Percentiles rank a stretch among this genome's conserved stretches.
phyloP scores from a whole-genome alignment of 2,113 vertebrate genomes.

The Tretioscincus oriximinensis region DNA sequence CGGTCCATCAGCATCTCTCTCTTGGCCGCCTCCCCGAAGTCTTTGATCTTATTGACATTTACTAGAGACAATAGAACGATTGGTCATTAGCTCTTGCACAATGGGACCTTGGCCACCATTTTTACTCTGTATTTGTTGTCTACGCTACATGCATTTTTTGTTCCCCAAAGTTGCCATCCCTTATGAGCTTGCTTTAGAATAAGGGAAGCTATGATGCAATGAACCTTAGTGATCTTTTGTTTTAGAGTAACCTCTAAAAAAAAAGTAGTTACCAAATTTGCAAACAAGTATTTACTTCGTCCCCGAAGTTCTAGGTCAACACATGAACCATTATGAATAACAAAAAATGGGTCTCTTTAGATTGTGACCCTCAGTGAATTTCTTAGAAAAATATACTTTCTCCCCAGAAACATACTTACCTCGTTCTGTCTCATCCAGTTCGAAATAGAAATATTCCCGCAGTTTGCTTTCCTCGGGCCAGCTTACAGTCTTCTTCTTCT shows the following conservation, averaged over 20 bases:
- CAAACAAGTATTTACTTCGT: too few species aligned
- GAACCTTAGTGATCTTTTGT: too few species aligned
- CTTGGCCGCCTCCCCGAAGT: slow-evolving; percentile 93
- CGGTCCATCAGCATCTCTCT: slow-evolving; percentile 92
- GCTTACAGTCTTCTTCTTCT: slow-evolving; percentile 90
- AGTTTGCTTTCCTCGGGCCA: slow-evolving; percentile 92
- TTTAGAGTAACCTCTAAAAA: too few species aligned
- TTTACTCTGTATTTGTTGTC: background rate
- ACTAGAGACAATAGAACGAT: slow-evolving; percentile 65
- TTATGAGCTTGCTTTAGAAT: too few species aligned
- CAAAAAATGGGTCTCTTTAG: background rate
- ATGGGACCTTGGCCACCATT: background rate
- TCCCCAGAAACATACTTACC: slow-evolving; percentile 65
- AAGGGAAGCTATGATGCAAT: too few species aligned
- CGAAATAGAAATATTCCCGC: slow-evolving; percentile 92
- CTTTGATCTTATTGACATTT: slow-evolving; percentile 97
- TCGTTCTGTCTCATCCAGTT: slow-evolving; percentile 92
- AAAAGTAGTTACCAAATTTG: too few species aligned
- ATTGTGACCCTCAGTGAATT: background rate
- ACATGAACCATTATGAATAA: too few species aligned
- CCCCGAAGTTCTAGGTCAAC: too few species aligned
- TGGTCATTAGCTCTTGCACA: background rate
- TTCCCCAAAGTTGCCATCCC: too few species aligned
- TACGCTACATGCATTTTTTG: too few species aligned
- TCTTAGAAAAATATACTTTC: background rate